Conservation (phyloP, 2,113 vertebrate species). For the Acanthisitta chloris region DNA sequence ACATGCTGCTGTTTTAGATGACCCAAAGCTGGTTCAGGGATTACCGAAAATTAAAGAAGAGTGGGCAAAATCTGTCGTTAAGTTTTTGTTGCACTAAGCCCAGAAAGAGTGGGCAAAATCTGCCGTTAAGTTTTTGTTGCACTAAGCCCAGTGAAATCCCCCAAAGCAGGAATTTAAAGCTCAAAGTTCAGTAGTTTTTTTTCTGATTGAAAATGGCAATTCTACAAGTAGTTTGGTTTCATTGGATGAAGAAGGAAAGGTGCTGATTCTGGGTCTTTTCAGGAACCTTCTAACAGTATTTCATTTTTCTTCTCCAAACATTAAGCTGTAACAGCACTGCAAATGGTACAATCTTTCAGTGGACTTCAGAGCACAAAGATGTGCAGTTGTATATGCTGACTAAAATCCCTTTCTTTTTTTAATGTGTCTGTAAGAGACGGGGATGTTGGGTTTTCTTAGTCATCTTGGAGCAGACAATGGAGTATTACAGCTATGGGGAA, state of each 20-base stretch:
- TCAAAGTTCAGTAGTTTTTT: not conserved
- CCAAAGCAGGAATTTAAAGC: not conserved
- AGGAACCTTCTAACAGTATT: not conserved
- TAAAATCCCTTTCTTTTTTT: not conserved
- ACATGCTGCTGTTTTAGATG: not conserved
- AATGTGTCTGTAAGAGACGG: not conserved
- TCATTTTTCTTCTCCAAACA: not conserved
- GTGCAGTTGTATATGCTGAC: not conserved
- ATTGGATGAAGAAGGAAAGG: not conserved
- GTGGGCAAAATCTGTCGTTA: not conserved
- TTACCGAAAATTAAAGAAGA: not conserved
- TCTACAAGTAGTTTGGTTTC: not conserved
- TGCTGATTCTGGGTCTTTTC: not conserved
- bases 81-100: not conserved
- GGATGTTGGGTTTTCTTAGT: not conserved
- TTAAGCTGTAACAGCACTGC: not conserved
- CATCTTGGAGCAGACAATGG: not conserved
- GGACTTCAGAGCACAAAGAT: not conserved
- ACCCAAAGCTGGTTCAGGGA: not conserved
- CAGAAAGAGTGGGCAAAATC: not conserved
- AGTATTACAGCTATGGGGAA: not conserved
- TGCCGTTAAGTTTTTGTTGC: not conserved
- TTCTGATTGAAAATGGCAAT: not conserved
- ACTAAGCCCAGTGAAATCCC: not conserved
- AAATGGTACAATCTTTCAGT: not conserved